Evolutionary conservation across 1,140 invertebrate species (phyloP).

Genomic region (fruit fly (Drosophila melanogaster)): Release_6_plus_ISO1_MT NT_037436.4:17677001-17677500

Average conservation of each 20-base stretch:
- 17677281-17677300: too few species aligned
- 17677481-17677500: slow-evolving; percentile 36
- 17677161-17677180: slow-evolving; percentile 29
- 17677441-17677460: slow-evolving; percentile 64
- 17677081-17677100: slow-evolving; percentile 45
- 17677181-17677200: slow-evolving; percentile 63
- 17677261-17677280: too few species aligned
- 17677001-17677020: slow-evolving; percentile 15
- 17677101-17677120: slow-evolving; percentile 40
- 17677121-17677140: slow-evolving; percentile 42
- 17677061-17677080: slow-evolving; percentile 59
- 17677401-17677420: slow-evolving; percentile 69
- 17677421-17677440: slow-evolving; percentile 77
- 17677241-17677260: too few species aligned
- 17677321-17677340: too few species aligned
- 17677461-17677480: slow-evolving; percentile 26
- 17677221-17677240: not conserved
- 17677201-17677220: not conserved
- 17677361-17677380: slow-evolving; percentile 34
- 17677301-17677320: too few species aligned
- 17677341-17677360: too few species aligned
- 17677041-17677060: slow-evolving; percentile 69
- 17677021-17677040: slow-evolving; percentile 64
- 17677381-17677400: slow-evolving; percentile 31
- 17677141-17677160: slow-evolving; percentile 5